Percentiles rank a stretch among this genome's conserved stretches.
These are phyloP conservation scores for Sarcoramphus papa DNA, from an alignment of 2,797 vertebrate species.

Conservation along the genomic window DNA sequence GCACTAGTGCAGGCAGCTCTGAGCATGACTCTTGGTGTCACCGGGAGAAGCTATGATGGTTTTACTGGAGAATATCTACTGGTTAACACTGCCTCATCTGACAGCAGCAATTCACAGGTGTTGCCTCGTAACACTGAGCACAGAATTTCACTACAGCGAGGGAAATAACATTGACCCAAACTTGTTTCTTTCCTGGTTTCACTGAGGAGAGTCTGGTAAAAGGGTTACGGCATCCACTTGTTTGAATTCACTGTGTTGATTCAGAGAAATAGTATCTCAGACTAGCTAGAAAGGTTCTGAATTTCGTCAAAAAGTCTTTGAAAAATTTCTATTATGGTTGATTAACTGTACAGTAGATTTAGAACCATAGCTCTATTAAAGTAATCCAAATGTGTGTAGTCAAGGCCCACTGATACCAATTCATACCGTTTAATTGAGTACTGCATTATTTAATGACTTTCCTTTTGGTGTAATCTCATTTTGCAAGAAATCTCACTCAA, in stretches of 20 bases:
- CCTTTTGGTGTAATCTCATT: not conserved
- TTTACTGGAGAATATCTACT: not conserved
- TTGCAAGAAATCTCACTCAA: not conserved
- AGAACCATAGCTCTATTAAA: not conserved
- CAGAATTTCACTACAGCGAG: not conserved
- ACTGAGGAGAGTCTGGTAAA: not conserved
- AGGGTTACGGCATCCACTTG: not conserved
- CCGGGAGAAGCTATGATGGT: not conserved
- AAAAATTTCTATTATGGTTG: not conserved
- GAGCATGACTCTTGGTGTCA: not conserved
- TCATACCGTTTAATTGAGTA: not conserved
- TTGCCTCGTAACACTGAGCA: rapidly evolving
- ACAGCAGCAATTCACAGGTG: not conserved
- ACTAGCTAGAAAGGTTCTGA: not conserved
- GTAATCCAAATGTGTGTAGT: not conserved
- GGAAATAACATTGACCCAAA: not conserved
- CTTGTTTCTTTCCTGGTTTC: not conserved
- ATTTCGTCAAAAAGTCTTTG: not conserved
- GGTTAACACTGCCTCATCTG: not conserved
- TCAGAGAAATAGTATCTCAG: not conserved
- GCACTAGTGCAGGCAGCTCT: not conserved
- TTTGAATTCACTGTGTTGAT: not conserved
- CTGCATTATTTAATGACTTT: not conserved
- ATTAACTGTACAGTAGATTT: not conserved
- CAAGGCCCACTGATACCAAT: not conserved